Evolutionary conservation across 2,888 invertebrate genomes (phyloP), one percentile per base, ranked within the genome.

Genomic region (Stegophylla sp.): DNA sequence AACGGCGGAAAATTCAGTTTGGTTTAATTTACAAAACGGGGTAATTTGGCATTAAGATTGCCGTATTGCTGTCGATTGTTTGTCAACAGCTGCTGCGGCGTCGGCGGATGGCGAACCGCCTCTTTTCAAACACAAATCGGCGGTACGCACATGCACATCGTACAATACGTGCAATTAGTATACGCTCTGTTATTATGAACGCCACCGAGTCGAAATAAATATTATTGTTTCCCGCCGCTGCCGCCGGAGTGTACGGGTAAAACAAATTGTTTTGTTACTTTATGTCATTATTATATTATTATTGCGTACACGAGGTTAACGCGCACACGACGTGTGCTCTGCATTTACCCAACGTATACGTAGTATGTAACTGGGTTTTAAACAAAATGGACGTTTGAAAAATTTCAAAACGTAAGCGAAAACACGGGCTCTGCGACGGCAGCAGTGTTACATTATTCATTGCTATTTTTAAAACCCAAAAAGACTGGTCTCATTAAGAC

Each of bases 11-110:
- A 77, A 67, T 67, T 59, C 59, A 69, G 67, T 48, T 59, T 13
- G 66, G 28, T 77, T 67, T 69, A 77, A 77, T 56, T 77, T 51
- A 17, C 66, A 59, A n/a, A 59, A 56, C 56, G 26, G 67, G n/a
- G n/a, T n/a, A n/a, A n/a, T n/a, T n/a, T n/a, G n/a, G n/a, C n/a
- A n/a, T n/a, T n/a, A n/a, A 20, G 48, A 63, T 61, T 63, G 28
- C 48, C 28, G n/a, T 43, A n/a, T n/a, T n/a, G 17, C 28, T 34
- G 59, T 43, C 72, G 43, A 72, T 26, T 23, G 23, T 23, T 67
- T 45, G 56, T 77, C 76, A 59, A 56, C 66, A 56, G 66, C 76
- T 56, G 74, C 15, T 56, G 74, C 15, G 2, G 45, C n/a, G 59
- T 34, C 23, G 53, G 1, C 41, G 53, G 9, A 51, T n/a, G 51